These are phyloP conservation scores for Glaucopsyche alexis DNA, from an alignment of 2,888 invertebrate genomes.

Conservation along the genomic window DNA sequence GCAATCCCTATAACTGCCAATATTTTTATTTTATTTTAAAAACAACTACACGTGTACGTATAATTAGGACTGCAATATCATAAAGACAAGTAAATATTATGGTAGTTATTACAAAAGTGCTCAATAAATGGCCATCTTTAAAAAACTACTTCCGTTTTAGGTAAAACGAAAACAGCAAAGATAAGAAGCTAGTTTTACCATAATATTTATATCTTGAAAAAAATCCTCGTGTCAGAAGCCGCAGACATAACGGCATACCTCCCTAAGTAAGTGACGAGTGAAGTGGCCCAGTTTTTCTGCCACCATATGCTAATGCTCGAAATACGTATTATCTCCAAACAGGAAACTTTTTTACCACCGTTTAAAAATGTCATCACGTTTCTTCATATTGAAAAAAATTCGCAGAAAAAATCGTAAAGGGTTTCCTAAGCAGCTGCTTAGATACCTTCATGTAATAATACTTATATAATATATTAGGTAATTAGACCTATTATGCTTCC, in stretches of 20 bases:
- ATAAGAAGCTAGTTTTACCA: background rate
- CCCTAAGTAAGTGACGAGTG: slow-evolving; percentile 26
- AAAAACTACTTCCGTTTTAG: background rate
- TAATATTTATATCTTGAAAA: background rate
- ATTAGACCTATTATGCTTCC: too few species aligned
- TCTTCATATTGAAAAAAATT: background rate
- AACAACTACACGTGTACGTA: too few species aligned
- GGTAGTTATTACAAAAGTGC: background rate
- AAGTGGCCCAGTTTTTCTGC: slow-evolving; percentile 25
- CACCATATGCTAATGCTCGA: slow-evolving; percentile 22
- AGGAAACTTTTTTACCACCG: slow-evolving; percentile 13
- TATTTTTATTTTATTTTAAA: too few species aligned
- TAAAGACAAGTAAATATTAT: too few species aligned
- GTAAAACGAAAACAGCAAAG: slow-evolving; percentile 12
- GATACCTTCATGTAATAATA: background rate
- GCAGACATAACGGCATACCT: slow-evolving; percentile 13
- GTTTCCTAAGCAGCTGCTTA: slow-evolving; percentile 18
- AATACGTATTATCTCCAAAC: slow-evolving; percentile 1
- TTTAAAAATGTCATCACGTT: slow-evolving; percentile 20
- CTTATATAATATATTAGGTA: background rate
- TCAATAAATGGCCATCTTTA: background rate
- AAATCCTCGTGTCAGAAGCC: background rate
- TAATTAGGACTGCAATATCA: too few species aligned
- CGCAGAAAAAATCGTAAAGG: background rate
- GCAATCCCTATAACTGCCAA: too few species aligned